Evolutionary conservation across 2,888 invertebrate species (phyloP), one percentile per base, ranked within the genome.

Genomic region (Gonocerus acuteangulatus): DNA sequence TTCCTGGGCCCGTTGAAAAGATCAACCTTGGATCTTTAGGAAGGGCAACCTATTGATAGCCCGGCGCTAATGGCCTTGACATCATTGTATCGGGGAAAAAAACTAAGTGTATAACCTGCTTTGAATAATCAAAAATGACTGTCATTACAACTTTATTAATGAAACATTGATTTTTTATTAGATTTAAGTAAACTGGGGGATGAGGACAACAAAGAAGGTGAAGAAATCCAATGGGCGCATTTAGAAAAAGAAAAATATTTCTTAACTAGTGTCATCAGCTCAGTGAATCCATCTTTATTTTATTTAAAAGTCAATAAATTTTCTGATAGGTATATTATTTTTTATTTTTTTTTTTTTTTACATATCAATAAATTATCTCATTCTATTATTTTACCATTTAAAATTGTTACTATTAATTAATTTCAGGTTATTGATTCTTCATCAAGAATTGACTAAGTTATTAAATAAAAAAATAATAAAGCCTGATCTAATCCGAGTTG

Each of bases 141-240:
- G n/a, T n/a, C n/a, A n/a, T n/a, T n/a, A n/a, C n/a, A n/a, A n/a
- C n/a, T n/a, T n/a, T n/a, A n/a, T n/a, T n/a, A n/a, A n/a, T n/a
- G n/a, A n/a, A n/a, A n/a, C n/a, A n/a, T n/a, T n/a, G n/a, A n/a
- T n/a, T n/a, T n/a, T n/a, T n/a, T n/a, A n/a, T n/a, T n/a, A n/a
- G n/a, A n/a, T n/a, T n/a, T n/a, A n/a, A n/a, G n/a, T n/a, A n/a
- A n/a, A n/a, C n/a, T n/a, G n/a, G 15, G 9, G 9, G 27, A 54
- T n/a, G 19, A 48, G 39, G 42, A 39, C 27, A 16, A 19, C 4
- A 6, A 4, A 42, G 42, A 44, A 19, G 42, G 4, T 3, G 54
- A 54, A 54, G 13, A 44, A 36, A 1, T 32, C 27, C 60, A 51
- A 27, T 64, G 64, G 64, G 64, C 64, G 2, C 54, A 54, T 22